Percentiles rank a stretch among this genome's conserved stretches.
Conservation (phyloP, 2,888 invertebrate genomes). For the Acanthopleura granulata region DNA sequence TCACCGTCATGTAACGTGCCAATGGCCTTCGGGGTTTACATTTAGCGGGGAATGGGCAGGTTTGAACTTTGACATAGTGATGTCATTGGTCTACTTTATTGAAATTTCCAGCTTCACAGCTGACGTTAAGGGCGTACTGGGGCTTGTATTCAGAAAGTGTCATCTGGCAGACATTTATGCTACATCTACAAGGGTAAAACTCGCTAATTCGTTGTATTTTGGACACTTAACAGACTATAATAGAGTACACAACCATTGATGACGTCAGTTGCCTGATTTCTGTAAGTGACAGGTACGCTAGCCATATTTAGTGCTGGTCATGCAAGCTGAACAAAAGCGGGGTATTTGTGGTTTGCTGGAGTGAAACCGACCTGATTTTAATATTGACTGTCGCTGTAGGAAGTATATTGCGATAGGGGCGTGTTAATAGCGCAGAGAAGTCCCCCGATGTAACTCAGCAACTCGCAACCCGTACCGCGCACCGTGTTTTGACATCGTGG, state of each 20-base stretch:
- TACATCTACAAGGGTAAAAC: no score
- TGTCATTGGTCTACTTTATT: constrained; percentile 16
- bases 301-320: neutral
- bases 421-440: no score
- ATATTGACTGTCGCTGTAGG: neutral
- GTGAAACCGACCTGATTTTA: neutral
- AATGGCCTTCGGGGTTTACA: constrained; percentile 68
- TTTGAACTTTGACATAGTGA: constrained; percentile 62
- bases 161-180: neutral
- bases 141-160: neutral
- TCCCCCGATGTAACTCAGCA: no score
- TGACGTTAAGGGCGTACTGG: neutral
- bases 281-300: neutral
- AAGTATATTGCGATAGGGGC: no score
- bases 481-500: no score
- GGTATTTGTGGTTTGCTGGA: neutral
- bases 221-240: neutral
- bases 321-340: neutral
- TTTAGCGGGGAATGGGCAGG: constrained; percentile 59
- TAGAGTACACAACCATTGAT: constrained; percentile 4
- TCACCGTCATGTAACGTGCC: constrained; percentile 72
- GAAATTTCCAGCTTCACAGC: neutral
- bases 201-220: no score
- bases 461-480: no score
- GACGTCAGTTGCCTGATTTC: constrained; percentile 4